These are phyloP conservation scores for Harlomillsia oculata DNA, from an alignment of 1,140 invertebrate genomes.

Conservation along the genomic window DNA sequence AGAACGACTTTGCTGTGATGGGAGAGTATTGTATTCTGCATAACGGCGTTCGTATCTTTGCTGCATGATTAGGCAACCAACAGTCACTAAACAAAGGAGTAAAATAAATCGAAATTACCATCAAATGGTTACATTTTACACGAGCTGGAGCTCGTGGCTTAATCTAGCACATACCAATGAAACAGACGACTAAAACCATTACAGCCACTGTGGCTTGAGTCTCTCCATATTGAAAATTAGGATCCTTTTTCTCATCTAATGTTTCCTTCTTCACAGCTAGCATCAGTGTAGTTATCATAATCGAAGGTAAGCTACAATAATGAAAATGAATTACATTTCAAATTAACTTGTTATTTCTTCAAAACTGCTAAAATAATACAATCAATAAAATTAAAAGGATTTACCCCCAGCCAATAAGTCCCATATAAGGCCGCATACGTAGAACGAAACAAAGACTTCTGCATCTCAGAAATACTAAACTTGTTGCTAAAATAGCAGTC, in stretches of 20 bases:
- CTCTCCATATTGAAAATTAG: slow-evolving; percentile 69
- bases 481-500: slow-evolving; percentile 68
- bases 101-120: slow-evolving; percentile 4
- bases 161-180: slow-evolving; percentile 48
- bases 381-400: slow-evolving; percentile 35
- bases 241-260: slow-evolving; percentile 52
- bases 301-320: slow-evolving; percentile 46
- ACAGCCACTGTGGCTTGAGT: slow-evolving; percentile 59
- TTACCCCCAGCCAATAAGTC: slow-evolving; percentile 67
- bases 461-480: slow-evolving; percentile 68
- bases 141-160: background rate
- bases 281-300: slow-evolving; percentile 49
- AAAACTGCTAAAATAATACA: too few species aligned
- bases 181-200: slow-evolving; percentile 54
- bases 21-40: slow-evolving; percentile 40
- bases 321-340: too few species aligned
- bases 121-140: background rate
- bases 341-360: too few species aligned
- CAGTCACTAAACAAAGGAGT: slow-evolving; percentile 48
- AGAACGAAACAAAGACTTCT: slow-evolving; percentile 69
- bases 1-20: background rate
- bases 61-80: slow-evolving; percentile 62
- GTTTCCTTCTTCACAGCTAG: slow-evolving; percentile 43
- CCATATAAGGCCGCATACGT: slow-evolving; percentile 58
- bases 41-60: slow-evolving; percentile 54